phyloP scores from a whole-genome alignment of 2,113 vertebrate genomes.

The Gavialis gangeticus region DNA sequence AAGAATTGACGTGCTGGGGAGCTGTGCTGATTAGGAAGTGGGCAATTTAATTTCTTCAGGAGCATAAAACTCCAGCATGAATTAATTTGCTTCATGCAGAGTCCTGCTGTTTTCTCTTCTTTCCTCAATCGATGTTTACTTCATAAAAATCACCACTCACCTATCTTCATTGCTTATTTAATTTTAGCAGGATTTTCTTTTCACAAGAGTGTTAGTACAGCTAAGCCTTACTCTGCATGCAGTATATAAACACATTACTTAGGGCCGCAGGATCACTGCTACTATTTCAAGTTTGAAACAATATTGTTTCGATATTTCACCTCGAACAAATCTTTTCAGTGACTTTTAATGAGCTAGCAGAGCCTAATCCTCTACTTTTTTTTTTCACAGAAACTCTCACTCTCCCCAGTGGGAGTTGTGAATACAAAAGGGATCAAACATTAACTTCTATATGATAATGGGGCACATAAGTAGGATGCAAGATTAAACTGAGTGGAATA shows the following conservation, averaged over 20 bases:
- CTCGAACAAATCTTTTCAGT: constrained; percentile 23
- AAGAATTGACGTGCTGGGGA: constrained; percentile 42
- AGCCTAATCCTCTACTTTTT: neutral
- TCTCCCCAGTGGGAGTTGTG: neutral
- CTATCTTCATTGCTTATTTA: constrained; percentile 76
- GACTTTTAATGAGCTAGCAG: neutral
- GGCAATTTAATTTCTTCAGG: constrained; percentile 78
- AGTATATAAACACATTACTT: constrained; percentile 51
- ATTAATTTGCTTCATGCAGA: constrained; percentile 78
- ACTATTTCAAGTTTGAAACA: constrained; percentile 50
- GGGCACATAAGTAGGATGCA: neutral
- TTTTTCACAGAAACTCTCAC: neutral
- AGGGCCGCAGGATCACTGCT: neutral
- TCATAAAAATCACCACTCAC: constrained; percentile 73
- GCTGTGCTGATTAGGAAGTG: constrained; percentile 65
- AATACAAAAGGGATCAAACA: neutral
- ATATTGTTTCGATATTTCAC: constrained; percentile 13
- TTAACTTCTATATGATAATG: neutral
- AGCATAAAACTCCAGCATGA: constrained; percentile 72
- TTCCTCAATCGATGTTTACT: constrained; percentile 78
- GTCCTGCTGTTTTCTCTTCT: constrained; percentile 70
- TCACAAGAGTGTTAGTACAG: constrained; percentile 40
- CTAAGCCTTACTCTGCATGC: constrained; percentile 46
- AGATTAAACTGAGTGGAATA: neutral
- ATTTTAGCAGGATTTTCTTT: constrained; percentile 73